A percentile compares a stretch with the other conserved stretches of the same genome.
Conservation (phyloP, 2,113 vertebrate species). For the Oryzias melastigma region DNA sequence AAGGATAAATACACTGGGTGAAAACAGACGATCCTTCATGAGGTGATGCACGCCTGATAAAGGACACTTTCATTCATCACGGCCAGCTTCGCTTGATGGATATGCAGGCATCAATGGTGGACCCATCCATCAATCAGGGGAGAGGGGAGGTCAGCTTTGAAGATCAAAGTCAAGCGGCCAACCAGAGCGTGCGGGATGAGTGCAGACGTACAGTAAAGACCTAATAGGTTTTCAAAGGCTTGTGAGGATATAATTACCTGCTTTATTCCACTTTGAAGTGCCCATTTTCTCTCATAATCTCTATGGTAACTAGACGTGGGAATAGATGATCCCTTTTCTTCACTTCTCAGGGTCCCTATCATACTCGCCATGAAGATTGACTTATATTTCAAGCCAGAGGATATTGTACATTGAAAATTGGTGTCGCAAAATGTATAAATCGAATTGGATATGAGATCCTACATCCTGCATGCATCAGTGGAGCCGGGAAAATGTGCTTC, state of each 20-base stretch:
- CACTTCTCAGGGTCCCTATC: neutral
- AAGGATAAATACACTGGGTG: slow-evolving; percentile 71
- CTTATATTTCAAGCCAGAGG: neutral
- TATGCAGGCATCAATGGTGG: slow-evolving; percentile 66
- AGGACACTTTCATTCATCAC: slow-evolving; percentile 78
- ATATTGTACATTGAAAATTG: neutral
- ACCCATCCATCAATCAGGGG: slow-evolving; percentile 69
- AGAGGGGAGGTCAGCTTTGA: slow-evolving; percentile 74
- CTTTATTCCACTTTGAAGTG: slow-evolving; percentile 57
- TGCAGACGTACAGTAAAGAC: slow-evolving; percentile 42
- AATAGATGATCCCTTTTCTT: slow-evolving; percentile 32
- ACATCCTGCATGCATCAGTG: neutral
- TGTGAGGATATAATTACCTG: slow-evolving; percentile 52
- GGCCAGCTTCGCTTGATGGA: slow-evolving; percentile 71
- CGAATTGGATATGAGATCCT: neutral
- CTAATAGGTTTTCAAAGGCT: slow-evolving; percentile 49
- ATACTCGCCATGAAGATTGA: neutral
- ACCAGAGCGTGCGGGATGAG: slow-evolving; percentile 28
- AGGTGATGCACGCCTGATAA: slow-evolving; percentile 76
- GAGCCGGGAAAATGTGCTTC: neutral
- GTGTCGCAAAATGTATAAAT: neutral
- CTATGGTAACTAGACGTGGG: slow-evolving; percentile 54
- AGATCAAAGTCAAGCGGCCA: slow-evolving; percentile 72
- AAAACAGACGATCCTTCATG: slow-evolving; percentile 72
- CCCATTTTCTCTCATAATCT: slow-evolving; percentile 51